Percentiles rank a stretch among this genome's conserved stretches.
Conservation (phyloP, 2,113 vertebrate species). For the Gallinago jamesoni region DNA sequence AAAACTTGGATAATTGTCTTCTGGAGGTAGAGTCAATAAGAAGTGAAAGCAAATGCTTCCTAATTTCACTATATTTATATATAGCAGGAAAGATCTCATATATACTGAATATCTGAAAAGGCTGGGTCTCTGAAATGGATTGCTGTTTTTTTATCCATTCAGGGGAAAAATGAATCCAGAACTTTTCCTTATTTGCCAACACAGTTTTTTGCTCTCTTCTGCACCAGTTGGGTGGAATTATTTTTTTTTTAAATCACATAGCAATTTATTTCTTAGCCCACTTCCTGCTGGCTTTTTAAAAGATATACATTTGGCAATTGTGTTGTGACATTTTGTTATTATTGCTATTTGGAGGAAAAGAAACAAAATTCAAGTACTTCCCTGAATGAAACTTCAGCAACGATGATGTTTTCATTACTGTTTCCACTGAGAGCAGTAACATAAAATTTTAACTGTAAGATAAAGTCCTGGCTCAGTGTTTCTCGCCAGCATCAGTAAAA, state of each 20-base stretch:
- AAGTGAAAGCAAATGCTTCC: neutral
- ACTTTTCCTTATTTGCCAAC: neutral
- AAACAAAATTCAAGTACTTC: neutral
- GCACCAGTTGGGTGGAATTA: neutral
- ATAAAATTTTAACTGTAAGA: neutral
- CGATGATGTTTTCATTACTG: neutral
- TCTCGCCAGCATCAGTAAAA: neutral
- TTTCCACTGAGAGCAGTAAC: neutral
- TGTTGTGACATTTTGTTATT: neutral
- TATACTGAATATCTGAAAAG: neutral
- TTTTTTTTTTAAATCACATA: neutral
- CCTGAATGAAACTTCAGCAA: neutral
- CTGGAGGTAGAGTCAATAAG: neutral
- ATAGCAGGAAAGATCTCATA: neutral
- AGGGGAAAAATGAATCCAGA: neutral
- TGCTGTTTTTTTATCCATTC: neutral
- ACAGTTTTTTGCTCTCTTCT: neutral
- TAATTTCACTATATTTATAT: neutral
- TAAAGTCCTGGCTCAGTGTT: neutral
- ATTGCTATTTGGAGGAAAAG: neutral
- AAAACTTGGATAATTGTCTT: neutral
- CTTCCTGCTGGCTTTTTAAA: neutral
- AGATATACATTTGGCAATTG: neutral
- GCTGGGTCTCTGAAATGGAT: neutral
- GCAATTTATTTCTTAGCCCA: neutral